Base-by-base conservation (phyloP, 2,888 invertebrate species). In the Diaperis boleti region DNA sequence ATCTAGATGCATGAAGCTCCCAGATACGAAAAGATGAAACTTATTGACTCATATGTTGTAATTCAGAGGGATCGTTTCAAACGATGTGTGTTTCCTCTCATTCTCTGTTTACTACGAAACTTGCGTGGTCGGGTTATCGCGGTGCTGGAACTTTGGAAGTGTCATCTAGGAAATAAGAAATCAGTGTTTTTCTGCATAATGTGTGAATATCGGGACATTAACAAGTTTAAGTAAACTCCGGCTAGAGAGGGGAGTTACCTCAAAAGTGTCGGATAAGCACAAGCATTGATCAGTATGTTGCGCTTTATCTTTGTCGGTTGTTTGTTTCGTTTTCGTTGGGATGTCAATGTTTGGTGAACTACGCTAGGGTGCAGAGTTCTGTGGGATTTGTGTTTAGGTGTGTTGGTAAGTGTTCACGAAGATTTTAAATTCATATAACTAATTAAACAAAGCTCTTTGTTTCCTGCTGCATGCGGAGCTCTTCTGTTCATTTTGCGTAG, bases 241-340 rank as follows among this genome's bases (percentile, higher is more conserved):
- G 39, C 5, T 4, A 33, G 14, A 33, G 47, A 15, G 47, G 47
- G 47, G 47, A 31, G 13, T 13, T 50, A 37, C 20, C 20, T 35
- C 22, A 14, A 47, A 14, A 50, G 20, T 35, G 50, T 14, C 37
- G 6, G 42, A 10, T 22, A 42, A 42, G 42, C 18, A 11, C 10
- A 42, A 42, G 18, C 42, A 42, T 8, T 17, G 39, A 26, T 33
- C 47, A 49, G 47, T 49, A 10, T 42, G 42, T 7, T 42, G 11
- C 5, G 33, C 11, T 33, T 33, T 33, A 39, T 39, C 39, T 39
- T 8, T 39, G 15, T 39, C 15, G 14, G 39, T 39, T 39, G 29
- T 26, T 13, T 13, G 31, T 14, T 8, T 15, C 29, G 29, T 5
- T 26, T 15, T 11, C 41, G 15, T 5, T 35, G 26, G 3, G 6